Base-by-base conservation (phyloP, 2,888 invertebrate species). In the Heliconius aoede region DNA sequence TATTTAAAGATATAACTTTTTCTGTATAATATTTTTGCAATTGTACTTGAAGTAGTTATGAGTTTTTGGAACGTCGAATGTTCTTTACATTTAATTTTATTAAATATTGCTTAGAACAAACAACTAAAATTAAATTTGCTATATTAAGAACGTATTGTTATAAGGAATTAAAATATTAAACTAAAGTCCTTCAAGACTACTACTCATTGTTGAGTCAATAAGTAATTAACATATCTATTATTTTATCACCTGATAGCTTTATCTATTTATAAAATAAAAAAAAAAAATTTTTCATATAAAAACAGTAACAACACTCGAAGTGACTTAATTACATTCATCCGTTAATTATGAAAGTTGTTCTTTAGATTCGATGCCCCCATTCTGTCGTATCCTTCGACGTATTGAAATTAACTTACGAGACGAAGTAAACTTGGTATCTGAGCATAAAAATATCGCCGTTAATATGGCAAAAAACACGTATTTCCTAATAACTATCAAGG, bases 301-400 rank as follows among this genome's bases (percentile, higher is more conserved):
- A 58, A 11, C 11, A 26, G 18, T 36, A 21, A 72, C 60, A 60
- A 26, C 61, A 51, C 72, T 51, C 36, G n/a, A 24, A 77, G 76
- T 76, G 82, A 79, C 81, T 84, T 84, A 83, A 85, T 85, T 84
- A 84, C 80, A 81, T 80, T 83, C 79, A 84, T 82, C 82, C 83
- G 82, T 84, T 86, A 86, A 86, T 86, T 85, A 84, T 84, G 82
- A 86, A 84, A 86, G 84, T 84, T 84, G 73, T 79, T 79, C 81
- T 79, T 80, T 65, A 73, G 77, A 83, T 81, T 80, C 80, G 81
- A 80, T 79, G 77, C 76, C 62, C 60, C 65, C 76, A 62, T 74
- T 71, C 36, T 67, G 71, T 77, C 68, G 46, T 58, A 60, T 55
- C 18, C 58, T 36, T 60, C 26, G 72, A 72, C 72, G 36, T 79